These are phyloP conservation scores for Paramormyrops hopkinsi DNA, from an alignment of 2,797 vertebrate genomes.

Conservation along the genomic window DNA sequence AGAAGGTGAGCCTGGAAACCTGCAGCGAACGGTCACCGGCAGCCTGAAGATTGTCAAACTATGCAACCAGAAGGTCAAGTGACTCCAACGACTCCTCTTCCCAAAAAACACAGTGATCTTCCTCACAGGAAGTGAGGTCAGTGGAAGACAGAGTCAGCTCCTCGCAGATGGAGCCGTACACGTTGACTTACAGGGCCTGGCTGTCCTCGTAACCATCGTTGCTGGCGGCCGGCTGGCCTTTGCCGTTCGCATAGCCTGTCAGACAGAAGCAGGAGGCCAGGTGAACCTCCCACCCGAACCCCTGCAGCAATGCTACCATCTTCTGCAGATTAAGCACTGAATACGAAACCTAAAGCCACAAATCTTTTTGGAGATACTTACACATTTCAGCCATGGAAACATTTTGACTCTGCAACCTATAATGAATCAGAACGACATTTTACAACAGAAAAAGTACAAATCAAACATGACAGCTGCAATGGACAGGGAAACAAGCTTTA, in stretches of 20 bases:
- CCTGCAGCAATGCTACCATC: background rate
- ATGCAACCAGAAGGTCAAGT: background rate
- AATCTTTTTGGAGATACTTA: slow-evolving; percentile 51
- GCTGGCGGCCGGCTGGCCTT: slow-evolving; percentile 39
- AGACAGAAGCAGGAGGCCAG: background rate
- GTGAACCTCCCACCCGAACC: background rate
- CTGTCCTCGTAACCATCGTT: slow-evolving; percentile 49
- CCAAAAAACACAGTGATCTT: background rate
- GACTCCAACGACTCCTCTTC: background rate
- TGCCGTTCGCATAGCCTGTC: slow-evolving; percentile 42
- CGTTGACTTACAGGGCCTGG: slow-evolving; percentile 55
- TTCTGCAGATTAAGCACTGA: background rate
- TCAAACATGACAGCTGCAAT: too few relatives aligned
- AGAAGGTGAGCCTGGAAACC: background rate
- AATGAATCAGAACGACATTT: slow-evolving; percentile 10
- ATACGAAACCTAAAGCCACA: slow-evolving; percentile 25
- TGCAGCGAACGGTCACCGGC: background rate
- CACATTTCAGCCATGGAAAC: slow-evolving; percentile 48
- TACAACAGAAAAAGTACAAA: background rate
- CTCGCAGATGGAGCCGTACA: background rate
- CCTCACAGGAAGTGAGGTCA: background rate
- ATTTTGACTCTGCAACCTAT: slow-evolving; percentile 44
- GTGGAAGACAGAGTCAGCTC: background rate
- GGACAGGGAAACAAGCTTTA: background rate
- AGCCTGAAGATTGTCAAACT: background rate